phyloP scores from a whole-genome alignment of 1,140 invertebrate species.

The Phymastichus coffea region DNA sequence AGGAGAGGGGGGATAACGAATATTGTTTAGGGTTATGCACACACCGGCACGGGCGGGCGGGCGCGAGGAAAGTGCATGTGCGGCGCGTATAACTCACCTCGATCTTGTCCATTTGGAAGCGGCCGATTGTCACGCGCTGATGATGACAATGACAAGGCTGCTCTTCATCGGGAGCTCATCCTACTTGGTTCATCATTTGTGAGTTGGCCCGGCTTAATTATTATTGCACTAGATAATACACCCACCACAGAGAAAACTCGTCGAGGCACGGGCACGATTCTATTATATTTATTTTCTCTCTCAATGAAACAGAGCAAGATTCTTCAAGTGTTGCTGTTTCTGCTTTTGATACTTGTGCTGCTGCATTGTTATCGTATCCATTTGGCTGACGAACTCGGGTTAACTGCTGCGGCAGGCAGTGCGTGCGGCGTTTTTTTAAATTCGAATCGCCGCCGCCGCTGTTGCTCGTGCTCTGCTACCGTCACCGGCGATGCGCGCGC shows the following conservation, averaged over 20 bases:
- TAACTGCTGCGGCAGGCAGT: not conserved
- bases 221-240: no score
- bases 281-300: no score
- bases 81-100: slow-evolving; percentile 44
- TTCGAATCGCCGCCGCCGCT: not conserved
- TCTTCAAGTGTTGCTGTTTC: no score
- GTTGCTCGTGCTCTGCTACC: no score
- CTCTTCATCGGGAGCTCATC: no score
- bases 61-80: not conserved
- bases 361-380: not conserved
- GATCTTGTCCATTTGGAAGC: slow-evolving; percentile 54
- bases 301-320: no score
- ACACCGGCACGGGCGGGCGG: not conserved
- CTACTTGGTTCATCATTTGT: no score
- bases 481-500: not conserved
- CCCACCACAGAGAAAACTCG: no score
- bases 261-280: no score
- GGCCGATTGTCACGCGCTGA: slow-evolving; percentile 47
- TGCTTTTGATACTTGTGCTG: not conserved
- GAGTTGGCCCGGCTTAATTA: no score
- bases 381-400: not conserved
- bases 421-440: not conserved
- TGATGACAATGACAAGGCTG: not conserved
- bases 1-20: no score
- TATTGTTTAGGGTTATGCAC: slow-evolving; percentile 14